Conservation (phyloP, 2,888 invertebrate genomes). For the Hyposoter dolosus region DNA sequence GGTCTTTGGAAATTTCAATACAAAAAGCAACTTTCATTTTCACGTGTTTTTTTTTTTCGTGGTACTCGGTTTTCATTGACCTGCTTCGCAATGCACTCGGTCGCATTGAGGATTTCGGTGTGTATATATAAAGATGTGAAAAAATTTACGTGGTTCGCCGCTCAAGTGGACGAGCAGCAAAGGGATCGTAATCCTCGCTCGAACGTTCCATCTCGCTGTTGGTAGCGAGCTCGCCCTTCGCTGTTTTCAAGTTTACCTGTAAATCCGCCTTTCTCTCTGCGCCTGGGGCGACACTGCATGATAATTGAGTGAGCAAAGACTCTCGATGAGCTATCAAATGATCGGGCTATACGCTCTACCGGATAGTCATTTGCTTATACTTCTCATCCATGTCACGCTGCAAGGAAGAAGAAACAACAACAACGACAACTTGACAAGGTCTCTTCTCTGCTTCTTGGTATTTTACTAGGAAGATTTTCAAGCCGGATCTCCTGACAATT, state of each 20-base stretch:
- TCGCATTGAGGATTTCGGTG: neutral
- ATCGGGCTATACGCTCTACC: conserved; percentile 3
- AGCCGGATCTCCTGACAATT: conserved; percentile 33
- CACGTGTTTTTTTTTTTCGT: neutral
- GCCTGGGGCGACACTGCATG: conserved; percentile 47
- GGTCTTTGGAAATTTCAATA: neutral
- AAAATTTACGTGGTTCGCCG: conserved; percentile 88
- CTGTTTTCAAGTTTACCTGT: conserved; percentile 22
- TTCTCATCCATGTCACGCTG: conserved; percentile 63
- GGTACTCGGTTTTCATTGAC: neutral
- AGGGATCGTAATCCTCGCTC: conserved; percentile 88
- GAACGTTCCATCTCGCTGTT: conserved; percentile 72
- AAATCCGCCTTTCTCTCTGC: conserved; percentile 61
- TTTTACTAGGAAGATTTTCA: conserved; percentile 28
- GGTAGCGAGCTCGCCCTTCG: conserved; percentile 59
- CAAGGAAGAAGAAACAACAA: conserved; percentile 16
- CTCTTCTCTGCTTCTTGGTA: conserved; percentile 11
- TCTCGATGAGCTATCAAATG: conserved; percentile 40
- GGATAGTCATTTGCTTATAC: conserved; percentile 50
- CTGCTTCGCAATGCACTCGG: neutral
- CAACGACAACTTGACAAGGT: conserved; percentile 38
- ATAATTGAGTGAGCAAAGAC: conserved; percentile 43
- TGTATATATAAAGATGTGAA: neutral
- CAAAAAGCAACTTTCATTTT: neutral
- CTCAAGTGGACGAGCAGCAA: conserved; percentile 88